A percentile compares a stretch with the other conserved stretches of the same genome.
Conservation (phyloP, 2,888 invertebrate genomes). For the Junonia oenone region DNA sequence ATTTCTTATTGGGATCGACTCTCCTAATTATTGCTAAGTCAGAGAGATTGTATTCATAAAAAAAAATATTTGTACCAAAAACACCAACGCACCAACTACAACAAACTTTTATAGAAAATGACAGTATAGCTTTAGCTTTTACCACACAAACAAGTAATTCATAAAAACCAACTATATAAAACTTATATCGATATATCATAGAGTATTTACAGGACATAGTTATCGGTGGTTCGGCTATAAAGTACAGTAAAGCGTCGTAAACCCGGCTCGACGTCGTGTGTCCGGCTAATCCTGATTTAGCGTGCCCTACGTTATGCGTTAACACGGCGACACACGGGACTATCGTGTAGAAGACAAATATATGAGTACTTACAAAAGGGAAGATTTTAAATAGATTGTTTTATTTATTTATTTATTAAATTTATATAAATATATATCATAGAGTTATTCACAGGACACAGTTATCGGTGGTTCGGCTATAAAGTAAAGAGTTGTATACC, state of each 20-base stretch:
- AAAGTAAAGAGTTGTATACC: conserved; percentile 68
- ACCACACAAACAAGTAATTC: neutral
- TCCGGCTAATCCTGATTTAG: conserved; percentile 76
- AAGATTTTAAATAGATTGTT: too few relatives aligned
- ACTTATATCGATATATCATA: conserved; percentile 5
- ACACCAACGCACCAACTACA: too few relatives aligned
- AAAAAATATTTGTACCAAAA: too few relatives aligned
- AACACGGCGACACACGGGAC: conserved; percentile 48
- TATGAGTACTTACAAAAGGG: too few relatives aligned
- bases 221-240: conserved; percentile 43
- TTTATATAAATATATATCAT: too few relatives aligned
- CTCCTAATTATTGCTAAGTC: too few relatives aligned
- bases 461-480: conserved; percentile 37
- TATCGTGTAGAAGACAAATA: neutral
- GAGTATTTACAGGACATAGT: neutral
- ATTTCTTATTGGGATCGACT: too few relatives aligned
- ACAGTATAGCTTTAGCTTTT: too few relatives aligned
- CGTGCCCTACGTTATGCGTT: conserved; percentile 57
- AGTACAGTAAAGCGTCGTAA: conserved; percentile 60
- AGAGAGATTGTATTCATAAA: too few relatives aligned
- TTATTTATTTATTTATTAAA: too few relatives aligned
- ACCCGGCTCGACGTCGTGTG: conserved; percentile 62
- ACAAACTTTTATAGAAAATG: too few relatives aligned
- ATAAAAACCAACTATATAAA: neutral
- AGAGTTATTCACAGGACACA: neutral